Percentiles rank a stretch among this genome's conserved stretches.
These are phyloP conservation scores for Malthinus seriepunctatus DNA, from an alignment of 2,888 invertebrate species.

Conservation along the genomic window DNA sequence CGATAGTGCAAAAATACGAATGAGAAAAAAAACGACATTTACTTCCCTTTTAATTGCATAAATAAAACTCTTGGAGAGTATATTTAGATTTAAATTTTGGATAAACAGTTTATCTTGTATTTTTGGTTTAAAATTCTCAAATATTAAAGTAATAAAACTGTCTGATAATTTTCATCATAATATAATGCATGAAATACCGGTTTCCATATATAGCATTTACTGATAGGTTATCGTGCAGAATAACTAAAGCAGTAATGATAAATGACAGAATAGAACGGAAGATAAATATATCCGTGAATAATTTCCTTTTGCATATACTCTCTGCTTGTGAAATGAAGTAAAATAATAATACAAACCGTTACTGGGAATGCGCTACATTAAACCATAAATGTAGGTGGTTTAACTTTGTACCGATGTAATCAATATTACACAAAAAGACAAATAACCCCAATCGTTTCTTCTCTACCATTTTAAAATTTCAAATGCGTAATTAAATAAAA, in stretches of 20 bases:
- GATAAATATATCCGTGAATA: conserved; percentile 28
- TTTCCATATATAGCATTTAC: conserved; percentile 14
- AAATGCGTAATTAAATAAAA: too few species aligned
- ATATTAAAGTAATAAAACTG: conserved; percentile 4
- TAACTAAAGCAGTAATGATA: conserved; percentile 26
- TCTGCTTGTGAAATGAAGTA: conserved; percentile 27
- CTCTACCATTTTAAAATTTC: too few species aligned
- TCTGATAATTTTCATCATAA: neutral
- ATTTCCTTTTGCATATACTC: conserved; percentile 27
- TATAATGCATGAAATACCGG: conserved; percentile 14
- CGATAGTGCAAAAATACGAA: too few species aligned
- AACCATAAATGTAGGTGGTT: conserved; percentile 15
- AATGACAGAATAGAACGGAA: conserved; percentile 22
- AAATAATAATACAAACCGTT: conserved; percentile 25
- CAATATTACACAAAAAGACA: conserved; percentile 11
- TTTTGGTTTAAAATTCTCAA: too few species aligned
- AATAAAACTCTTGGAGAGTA: too few species aligned
- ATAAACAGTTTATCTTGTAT: too few species aligned
- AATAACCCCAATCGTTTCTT: neutral
- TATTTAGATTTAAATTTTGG: too few species aligned
- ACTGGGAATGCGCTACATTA: conserved; percentile 13
- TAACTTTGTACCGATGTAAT: conserved; percentile 10
- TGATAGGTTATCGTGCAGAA: conserved; percentile 17
- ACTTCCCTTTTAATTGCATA: too few species aligned
- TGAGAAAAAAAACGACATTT: too few species aligned